Percentiles rank a stretch among this genome's conserved stretches.
Conservation (phyloP, 2,797 vertebrate species). For the Otolemur crassicaudatus region DNA sequence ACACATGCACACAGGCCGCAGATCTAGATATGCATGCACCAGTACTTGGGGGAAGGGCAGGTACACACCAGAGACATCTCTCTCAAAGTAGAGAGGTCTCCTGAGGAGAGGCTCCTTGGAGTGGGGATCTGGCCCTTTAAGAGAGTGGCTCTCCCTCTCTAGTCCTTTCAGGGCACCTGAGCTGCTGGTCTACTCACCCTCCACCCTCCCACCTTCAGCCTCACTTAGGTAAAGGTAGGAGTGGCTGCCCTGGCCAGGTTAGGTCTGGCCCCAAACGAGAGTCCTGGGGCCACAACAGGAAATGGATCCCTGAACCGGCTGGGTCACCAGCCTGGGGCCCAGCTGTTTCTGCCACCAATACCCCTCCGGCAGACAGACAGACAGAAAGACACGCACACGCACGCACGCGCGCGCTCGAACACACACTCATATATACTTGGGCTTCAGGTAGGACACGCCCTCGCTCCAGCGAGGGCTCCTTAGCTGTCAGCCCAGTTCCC, state of each 20-base stretch:
- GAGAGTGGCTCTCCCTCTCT: slow-evolving; percentile 20
- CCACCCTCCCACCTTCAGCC: neutral
- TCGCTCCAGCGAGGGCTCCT: neutral
- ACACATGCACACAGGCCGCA: neutral
- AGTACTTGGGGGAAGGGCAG: neutral
- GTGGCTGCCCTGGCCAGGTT: neutral
- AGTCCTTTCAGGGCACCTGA: neutral
- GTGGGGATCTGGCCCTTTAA: slow-evolving; percentile 59
- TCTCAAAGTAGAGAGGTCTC: slow-evolving; percentile 38
- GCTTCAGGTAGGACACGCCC: slow-evolving; percentile 73
- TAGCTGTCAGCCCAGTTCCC: neutral
- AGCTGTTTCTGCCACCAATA: neutral
- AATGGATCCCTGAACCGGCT: slow-evolving; percentile 57
- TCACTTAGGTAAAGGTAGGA: neutral
- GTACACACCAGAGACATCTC: slow-evolving; percentile 38
- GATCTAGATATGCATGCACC: neutral
- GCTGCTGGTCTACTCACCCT: neutral
- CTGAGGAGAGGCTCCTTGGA: neutral
- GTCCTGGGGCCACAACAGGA: neutral
- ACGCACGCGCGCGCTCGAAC: neutral
- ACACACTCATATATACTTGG: neutral
- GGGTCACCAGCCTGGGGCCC: slow-evolving; percentile 38
- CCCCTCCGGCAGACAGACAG: neutral
- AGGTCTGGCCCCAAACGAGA: neutral
- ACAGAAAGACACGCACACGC: neutral